Evolutionary conservation across 2,888 invertebrate species (phyloP).

Genomic region (Drosophila meridionalis): DNA sequence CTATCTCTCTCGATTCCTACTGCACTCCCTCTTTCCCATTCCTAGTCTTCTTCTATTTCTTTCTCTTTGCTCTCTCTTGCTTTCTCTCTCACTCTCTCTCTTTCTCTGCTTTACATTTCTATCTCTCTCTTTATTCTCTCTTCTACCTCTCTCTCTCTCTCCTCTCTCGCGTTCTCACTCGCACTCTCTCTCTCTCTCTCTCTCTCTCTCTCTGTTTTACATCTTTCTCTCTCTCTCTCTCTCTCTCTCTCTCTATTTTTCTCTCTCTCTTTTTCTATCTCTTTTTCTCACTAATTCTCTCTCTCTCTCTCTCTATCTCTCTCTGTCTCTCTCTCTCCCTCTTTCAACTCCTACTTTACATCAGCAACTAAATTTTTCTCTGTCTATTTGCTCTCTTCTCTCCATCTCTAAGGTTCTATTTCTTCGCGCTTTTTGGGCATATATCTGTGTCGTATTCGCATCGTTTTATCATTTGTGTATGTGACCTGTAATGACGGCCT

Average conservation of each 20-base stretch:
- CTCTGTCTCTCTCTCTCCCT: neutral
- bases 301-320: neutral
- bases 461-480: constrained; percentile 11
- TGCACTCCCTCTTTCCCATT: too few relatives aligned
- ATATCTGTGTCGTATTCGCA: neutral
- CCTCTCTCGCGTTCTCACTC: too few relatives aligned
- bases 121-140: too few relatives aligned
- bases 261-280: neutral
- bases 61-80: too few relatives aligned
- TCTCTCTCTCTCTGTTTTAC: too few relatives aligned
- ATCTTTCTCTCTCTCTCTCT: neutral
- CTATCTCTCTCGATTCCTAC: too few relatives aligned
- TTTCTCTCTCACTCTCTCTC: too few relatives aligned
- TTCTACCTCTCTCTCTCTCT: too few relatives aligned
- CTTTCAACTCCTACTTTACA: neutral
- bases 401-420: neutral
- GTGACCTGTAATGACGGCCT: constrained; percentile 45
- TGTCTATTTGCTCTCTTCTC: neutral
- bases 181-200: neutral
- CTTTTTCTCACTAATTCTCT: neutral
- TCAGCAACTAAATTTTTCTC: neutral
- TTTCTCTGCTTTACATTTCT: too few relatives aligned
- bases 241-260: neutral
- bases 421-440: constrained; percentile 4
- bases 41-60: too few relatives aligned